Evolutionary conservation across 2,888 invertebrate species (phyloP).

Genomic region (Drepana falcataria): DNA sequence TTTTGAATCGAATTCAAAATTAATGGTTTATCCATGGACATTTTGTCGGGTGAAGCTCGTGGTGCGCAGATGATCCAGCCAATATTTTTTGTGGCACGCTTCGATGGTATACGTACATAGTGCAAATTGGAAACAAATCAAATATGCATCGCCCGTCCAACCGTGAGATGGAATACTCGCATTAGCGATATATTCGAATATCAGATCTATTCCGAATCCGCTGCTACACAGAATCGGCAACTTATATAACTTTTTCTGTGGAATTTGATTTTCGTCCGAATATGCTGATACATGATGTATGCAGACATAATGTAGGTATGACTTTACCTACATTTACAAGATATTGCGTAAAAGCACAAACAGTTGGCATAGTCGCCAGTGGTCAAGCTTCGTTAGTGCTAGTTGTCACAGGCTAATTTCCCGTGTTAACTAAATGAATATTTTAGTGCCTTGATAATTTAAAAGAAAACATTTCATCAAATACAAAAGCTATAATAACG

Average conservation of each 20-base stretch:
- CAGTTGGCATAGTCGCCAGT: too few species aligned
- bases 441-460: too few species aligned
- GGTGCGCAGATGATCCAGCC: slow-evolving; percentile 29
- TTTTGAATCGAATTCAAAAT: slow-evolving; percentile 27
- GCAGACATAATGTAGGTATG: too few species aligned
- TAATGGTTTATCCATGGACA: slow-evolving; percentile 18
- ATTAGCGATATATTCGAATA: slow-evolving; percentile 54
- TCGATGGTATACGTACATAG: slow-evolving; percentile 35
- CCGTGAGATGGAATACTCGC: slow-evolving; percentile 69
- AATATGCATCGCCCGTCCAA: slow-evolving; percentile 69
- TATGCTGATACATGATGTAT: slow-evolving; percentile 11
- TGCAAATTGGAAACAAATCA: slow-evolving; percentile 74
- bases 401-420: too few species aligned
- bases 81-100: slow-evolving; percentile 51
- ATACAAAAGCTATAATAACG: too few species aligned
- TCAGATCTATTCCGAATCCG: slow-evolving; percentile 45
- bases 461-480: too few species aligned
- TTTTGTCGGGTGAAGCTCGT: slow-evolving; percentile 18
- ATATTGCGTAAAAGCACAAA: too few species aligned
- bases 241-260: slow-evolving; percentile 37
- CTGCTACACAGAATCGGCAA: slow-evolving; percentile 41
- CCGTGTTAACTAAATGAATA: too few species aligned
- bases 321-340: too few species aligned
- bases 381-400: too few species aligned
- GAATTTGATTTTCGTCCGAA: slow-evolving; percentile 31